These are phyloP conservation scores for Apogon hyalosoma DNA, from an alignment of 2,797 vertebrate species.

Conservation along the genomic window DNA sequence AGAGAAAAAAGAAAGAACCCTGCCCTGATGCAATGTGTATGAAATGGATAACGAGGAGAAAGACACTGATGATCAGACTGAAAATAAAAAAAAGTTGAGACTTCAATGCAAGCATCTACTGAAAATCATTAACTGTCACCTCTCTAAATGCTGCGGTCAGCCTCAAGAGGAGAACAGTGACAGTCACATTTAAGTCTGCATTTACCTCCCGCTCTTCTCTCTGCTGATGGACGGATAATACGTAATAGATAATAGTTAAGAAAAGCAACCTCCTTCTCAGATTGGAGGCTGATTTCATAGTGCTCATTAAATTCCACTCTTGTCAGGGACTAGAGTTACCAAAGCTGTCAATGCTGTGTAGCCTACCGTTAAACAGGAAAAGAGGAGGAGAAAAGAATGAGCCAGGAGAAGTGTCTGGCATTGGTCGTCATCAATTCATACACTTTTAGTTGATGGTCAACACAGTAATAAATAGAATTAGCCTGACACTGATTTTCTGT, in stretches of 20 bases:
- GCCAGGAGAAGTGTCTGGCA: conserved; percentile 41
- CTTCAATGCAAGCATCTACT: conserved; percentile 20
- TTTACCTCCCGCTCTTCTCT: conserved; percentile 25
- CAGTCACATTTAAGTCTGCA: conserved; percentile 11
- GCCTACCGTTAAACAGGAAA: conserved; percentile 40
- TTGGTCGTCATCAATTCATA: conserved; percentile 49
- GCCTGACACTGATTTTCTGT: no score
- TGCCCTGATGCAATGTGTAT: conserved; percentile 68
- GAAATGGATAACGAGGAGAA: conserved; percentile 62
- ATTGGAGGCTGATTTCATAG: conserved; percentile 58
- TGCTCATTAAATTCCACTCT: conserved; percentile 68
- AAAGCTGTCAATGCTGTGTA: conserved; percentile 42
- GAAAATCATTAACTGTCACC: conserved; percentile 42
- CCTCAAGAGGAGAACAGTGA: conserved; percentile 30
- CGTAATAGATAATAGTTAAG: conserved; percentile 55
- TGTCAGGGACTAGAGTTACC: conserved; percentile 50
- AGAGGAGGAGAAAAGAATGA: conserved; percentile 5
- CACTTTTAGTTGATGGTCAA: conserved; percentile 22
- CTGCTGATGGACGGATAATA: conserved; percentile 37
- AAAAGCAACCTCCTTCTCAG: conserved; percentile 47
- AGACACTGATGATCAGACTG: conserved; percentile 37
- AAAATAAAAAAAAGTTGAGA: conserved; percentile 8
- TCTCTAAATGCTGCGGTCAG: conserved; percentile 32
- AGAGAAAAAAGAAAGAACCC: conserved; percentile 30
- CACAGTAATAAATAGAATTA: no score